These are phyloP conservation scores for Drosophila seclusa DNA, from an alignment of 2,888 invertebrate genomes.

Conservation along the genomic window DNA sequence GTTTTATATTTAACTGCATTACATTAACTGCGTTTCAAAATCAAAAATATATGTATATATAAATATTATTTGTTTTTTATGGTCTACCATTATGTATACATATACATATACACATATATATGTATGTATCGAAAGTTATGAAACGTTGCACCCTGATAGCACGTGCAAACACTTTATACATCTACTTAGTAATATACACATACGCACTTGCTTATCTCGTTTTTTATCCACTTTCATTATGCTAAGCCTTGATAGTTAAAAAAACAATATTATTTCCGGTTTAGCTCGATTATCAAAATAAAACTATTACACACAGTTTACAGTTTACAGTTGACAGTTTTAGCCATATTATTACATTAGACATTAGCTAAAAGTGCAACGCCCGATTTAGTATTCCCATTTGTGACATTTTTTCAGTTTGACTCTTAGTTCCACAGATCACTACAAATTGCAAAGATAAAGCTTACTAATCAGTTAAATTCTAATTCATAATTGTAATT, in stretches of 20 bases:
- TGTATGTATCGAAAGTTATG: constrained; percentile 32
- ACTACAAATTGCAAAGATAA: constrained; percentile 78
- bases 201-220: constrained; percentile 44
- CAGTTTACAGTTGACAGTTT: constrained; percentile 7
- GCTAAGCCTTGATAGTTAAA: constrained; percentile 40
- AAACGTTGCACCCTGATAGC: constrained; percentile 47
- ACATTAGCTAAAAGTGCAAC: constrained; percentile 20
- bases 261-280: constrained; percentile 21
- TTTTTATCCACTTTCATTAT: constrained; percentile 12
- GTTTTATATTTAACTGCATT: constrained; percentile 38
- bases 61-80: constrained; percentile 22
- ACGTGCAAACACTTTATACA: constrained; percentile 55
- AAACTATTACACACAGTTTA: constrained; percentile 41
- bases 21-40: constrained; percentile 43
- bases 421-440: constrained; percentile 57
- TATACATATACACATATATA: background rate
- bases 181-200: constrained; percentile 63
- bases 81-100: constrained; percentile 18
- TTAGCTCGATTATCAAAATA: constrained; percentile 37
- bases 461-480: constrained; percentile 68
- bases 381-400: constrained; percentile 19
- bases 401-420: constrained; percentile 39
- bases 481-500: constrained; percentile 42
- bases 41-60: constrained; percentile 48
- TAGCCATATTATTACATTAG: constrained; percentile 6